Evolutionary conservation across 2,888 invertebrate genomes (phyloP).

Genomic region (Oscheius sp.): DNA sequence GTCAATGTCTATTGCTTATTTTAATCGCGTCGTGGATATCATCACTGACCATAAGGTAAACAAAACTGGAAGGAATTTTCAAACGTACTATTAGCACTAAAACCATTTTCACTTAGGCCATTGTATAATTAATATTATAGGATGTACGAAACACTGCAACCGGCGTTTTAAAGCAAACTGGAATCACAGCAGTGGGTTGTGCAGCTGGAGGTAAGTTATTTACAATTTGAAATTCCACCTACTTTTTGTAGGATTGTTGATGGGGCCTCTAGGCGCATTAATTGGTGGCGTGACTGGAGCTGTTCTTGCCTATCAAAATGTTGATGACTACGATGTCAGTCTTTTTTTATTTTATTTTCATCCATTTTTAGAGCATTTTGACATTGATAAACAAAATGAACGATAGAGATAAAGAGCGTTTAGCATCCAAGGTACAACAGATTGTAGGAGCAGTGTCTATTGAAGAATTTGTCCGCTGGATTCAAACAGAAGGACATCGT

Average conservation of each 20-base stretch:
- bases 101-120: neutral
- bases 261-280: slow-evolving; percentile 23
- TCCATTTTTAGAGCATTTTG: neutral
- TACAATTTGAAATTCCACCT: neutral
- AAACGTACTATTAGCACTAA: neutral
- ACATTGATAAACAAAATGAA: neutral
- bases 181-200: slow-evolving; percentile 25
- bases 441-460: slow-evolving; percentile 30
- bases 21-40: slow-evolving; percentile 25
- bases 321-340: slow-evolving; percentile 25
- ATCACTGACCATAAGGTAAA: slow-evolving; percentile 25
- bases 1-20: slow-evolving; percentile 27
- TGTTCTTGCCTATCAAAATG: slow-evolving; percentile 12
- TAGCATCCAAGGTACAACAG: slow-evolving; percentile 9
- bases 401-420: too few relatives aligned
- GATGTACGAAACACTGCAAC: slow-evolving; percentile 9
- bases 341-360: neutral
- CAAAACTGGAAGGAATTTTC: neutral
- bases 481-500: slow-evolving; percentile 33
- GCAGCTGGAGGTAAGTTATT: slow-evolving; percentile 19
- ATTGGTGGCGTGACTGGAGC: slow-evolving; percentile 24
- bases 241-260: slow-evolving; percentile 7
- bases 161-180: slow-evolving; percentile 29
- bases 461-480: slow-evolving; percentile 29
- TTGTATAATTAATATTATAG: too few relatives aligned